These are phyloP conservation scores for Natator depressus DNA, from an alignment of 2,113 vertebrate genomes.

Conservation along the genomic window DNA sequence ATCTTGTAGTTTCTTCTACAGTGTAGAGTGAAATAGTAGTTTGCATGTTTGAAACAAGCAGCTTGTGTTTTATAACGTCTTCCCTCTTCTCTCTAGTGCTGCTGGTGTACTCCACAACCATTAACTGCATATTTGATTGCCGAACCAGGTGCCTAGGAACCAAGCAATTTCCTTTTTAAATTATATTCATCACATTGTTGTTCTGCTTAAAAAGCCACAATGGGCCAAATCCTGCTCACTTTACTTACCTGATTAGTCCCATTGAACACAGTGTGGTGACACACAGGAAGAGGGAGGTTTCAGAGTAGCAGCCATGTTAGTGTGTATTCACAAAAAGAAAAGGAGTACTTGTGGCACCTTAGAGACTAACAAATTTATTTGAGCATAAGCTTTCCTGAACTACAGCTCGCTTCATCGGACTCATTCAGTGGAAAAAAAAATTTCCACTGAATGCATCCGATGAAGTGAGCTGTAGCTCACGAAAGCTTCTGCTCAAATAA, in stretches of 20 bases:
- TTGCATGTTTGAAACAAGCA: background rate
- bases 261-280: background rate
- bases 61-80: background rate
- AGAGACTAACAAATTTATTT: too few relatives aligned
- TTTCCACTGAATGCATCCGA: too few relatives aligned
- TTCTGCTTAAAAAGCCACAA: background rate
- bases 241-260: background rate
- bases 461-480: too few relatives aligned
- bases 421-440: too few relatives aligned
- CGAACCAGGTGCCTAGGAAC: background rate
- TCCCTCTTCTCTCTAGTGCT: background rate
- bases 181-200: background rate
- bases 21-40: background rate
- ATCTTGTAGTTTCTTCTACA: background rate
- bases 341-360: too few relatives aligned
- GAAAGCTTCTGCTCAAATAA: too few relatives aligned
- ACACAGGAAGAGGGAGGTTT: background rate
- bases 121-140: background rate
- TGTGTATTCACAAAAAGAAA: too few relatives aligned
- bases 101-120: background rate
- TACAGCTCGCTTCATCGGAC: too few relatives aligned
- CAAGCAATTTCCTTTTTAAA: background rate
- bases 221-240: background rate
- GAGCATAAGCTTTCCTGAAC: too few relatives aligned
- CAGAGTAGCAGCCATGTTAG: too few relatives aligned